A percentile compares a stretch with the other conserved stretches of the same genome.
Evolutionary conservation across 1,140 invertebrate species (phyloP).

Genomic region (Philotrypesis tridentata): DNA sequence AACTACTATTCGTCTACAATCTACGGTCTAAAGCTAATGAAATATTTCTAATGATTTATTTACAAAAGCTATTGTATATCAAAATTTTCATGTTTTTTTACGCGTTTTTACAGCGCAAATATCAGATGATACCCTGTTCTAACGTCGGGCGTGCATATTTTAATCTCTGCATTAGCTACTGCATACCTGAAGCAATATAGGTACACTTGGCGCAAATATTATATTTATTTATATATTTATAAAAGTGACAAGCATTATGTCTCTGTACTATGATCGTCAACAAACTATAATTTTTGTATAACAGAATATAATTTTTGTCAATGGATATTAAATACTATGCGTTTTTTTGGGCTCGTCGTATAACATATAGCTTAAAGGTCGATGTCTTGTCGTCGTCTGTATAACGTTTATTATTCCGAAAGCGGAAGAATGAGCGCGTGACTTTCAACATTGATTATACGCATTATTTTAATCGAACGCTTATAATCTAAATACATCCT

Average conservation of each 20-base stretch:
- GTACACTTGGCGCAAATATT: neutral
- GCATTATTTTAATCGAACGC: neutral
- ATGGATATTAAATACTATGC: neutral
- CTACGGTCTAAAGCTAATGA: neutral
- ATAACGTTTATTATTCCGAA: too few species aligned
- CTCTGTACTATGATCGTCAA: conserved; percentile 25
- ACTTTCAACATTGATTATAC: neutral
- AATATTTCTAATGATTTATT: conserved; percentile 18
- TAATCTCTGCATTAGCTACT: neutral
- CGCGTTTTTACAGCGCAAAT: neutral
- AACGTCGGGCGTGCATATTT: neutral
- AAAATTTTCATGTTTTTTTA: neutral
- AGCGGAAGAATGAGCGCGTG: too few species aligned
- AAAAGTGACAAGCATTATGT: too few species aligned
- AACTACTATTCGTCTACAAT: neutral
- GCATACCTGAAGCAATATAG: conserved; percentile 16
- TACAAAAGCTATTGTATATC: neutral
- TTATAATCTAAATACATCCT: conserved; percentile 5
- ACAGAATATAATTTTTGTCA: conserved; percentile 7
- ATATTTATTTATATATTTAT: too few species aligned
- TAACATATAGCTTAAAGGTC: neutral
- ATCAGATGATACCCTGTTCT: conserved; percentile 20
- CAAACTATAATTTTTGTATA: too few species aligned
- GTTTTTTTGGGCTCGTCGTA: neutral
- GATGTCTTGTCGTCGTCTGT: too few species aligned